These are phyloP conservation scores for Chondrilla cf. caribensis DNA, from an alignment of 37 sponge, comb jelly and placozoan species.

Conservation along the genomic window DNA sequence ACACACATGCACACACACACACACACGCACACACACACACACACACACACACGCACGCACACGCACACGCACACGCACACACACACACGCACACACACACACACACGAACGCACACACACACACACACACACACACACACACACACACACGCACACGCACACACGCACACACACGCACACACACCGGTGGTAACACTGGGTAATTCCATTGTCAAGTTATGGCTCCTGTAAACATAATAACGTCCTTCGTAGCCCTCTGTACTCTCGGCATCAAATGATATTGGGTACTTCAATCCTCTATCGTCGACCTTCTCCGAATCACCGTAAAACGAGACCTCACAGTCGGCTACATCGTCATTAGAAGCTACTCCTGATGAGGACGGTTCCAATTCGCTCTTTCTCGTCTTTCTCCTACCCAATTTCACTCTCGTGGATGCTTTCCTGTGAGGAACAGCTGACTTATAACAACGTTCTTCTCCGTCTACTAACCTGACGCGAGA, in stretches of 20 bases:
- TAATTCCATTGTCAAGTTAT: background rate
- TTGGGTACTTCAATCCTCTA: background rate
- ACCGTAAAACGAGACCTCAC: too few species aligned
- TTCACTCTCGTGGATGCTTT: too few species aligned
- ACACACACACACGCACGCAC: slow-evolving; percentile 18
- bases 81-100: slow-evolving; percentile 18
- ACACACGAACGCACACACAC: background rate
- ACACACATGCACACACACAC: slow-evolving; percentile 18
- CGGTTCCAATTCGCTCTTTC: too few species aligned
- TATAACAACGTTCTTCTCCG: too few species aligned
- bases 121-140: slow-evolving; percentile 25
- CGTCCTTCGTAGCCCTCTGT: background rate
- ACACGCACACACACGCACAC: background rate
- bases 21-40: slow-evolving; percentile 23
- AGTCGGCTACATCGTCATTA: too few species aligned
- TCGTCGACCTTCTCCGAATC: slow-evolving; percentile 2
- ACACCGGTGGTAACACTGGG: slow-evolving; percentile 8
- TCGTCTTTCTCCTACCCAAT: too few species aligned
- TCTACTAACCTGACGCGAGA: too few species aligned
- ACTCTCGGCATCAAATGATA: background rate
- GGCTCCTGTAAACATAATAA: background rate
- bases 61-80: slow-evolving; percentile 18
- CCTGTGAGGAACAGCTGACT: too few species aligned
- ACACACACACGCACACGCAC: slow-evolving; percentile 24
- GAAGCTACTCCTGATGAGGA: too few species aligned